These are phyloP conservation scores for Polydrusus pterygomalis DNA, from an alignment of 2,888 invertebrate species.

Conservation along the genomic window DNA sequence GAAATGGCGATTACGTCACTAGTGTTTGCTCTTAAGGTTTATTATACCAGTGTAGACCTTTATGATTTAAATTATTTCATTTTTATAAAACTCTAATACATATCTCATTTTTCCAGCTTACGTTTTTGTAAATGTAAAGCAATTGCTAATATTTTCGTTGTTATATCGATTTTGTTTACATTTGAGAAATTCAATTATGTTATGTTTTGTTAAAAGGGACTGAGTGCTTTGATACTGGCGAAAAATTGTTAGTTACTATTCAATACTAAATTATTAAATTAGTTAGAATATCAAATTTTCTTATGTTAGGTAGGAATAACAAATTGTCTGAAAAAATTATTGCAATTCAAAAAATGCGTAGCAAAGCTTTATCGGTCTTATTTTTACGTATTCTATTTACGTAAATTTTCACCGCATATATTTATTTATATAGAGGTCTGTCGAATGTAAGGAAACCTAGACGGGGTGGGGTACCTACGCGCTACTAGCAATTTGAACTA, in stretches of 20 bases:
- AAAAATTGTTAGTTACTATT: conserved; percentile 22
- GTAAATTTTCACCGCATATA: too few relatives aligned
- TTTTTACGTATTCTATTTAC: not conserved
- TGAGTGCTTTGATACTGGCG: conserved; percentile 15
- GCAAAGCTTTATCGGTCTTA: not conserved
- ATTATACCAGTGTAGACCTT: too few relatives aligned
- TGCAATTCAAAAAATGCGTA: conserved; percentile 8
- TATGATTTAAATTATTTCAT: not conserved
- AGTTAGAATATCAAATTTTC: conserved; percentile 50
- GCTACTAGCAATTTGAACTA: too few relatives aligned
- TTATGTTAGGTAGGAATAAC: conserved; percentile 42
- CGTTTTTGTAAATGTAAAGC: not conserved
- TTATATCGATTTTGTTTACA: not conserved
- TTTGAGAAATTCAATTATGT: conserved; percentile 11
- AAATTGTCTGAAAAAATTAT: conserved; percentile 31
- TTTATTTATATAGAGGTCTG: too few relatives aligned
- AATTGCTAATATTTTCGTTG: conserved; percentile 8
- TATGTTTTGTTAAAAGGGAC: conserved; percentile 17
- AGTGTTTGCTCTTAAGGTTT: too few relatives aligned
- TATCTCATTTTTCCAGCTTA: conserved; percentile 15
- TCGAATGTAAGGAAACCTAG: too few relatives aligned
- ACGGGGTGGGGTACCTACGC: too few relatives aligned
- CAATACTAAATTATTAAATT: conserved; percentile 34
- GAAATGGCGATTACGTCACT: too few relatives aligned
- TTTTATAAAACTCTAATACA: conserved; percentile 12